A percentile compares a stretch with the other conserved stretches of the same genome.
Evolutionary conservation across 2,797 vertebrate species (phyloP).

Genomic region (Poecilia velifera): DNA sequence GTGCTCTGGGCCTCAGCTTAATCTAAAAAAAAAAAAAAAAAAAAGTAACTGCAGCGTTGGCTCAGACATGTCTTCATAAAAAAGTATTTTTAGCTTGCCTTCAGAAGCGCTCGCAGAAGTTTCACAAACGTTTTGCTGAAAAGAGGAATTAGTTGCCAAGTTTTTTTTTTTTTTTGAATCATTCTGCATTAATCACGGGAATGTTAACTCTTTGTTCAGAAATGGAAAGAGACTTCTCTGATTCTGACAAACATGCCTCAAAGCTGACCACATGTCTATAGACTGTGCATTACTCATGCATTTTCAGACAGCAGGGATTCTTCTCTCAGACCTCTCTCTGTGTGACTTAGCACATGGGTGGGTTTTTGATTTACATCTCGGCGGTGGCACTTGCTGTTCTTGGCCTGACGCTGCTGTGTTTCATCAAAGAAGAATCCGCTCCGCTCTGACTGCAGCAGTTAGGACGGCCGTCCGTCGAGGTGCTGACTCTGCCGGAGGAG

Average conservation of each 20-base stretch:
- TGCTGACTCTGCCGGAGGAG: slow-evolving; percentile 55
- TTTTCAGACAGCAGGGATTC: slow-evolving; percentile 85
- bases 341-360: slow-evolving; percentile 85
- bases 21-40: slow-evolving; percentile 35
- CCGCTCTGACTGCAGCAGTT: slow-evolving; percentile 69
- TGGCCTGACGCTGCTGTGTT: slow-evolving; percentile 80
- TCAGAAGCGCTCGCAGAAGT: slow-evolving; percentile 66
- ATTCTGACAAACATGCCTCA: slow-evolving; percentile 65
- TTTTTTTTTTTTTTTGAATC: slow-evolving; percentile 54
- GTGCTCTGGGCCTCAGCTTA: slow-evolving; percentile 67
- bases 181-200: slow-evolving; percentile 54
- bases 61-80: slow-evolving; percentile 74
- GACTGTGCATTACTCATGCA: slow-evolving; percentile 84
- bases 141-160: slow-evolving; percentile 61
- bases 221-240: slow-evolving; percentile 21
- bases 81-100: slow-evolving; percentile 79
- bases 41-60: slow-evolving; percentile 47
- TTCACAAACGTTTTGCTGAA: slow-evolving; percentile 55
- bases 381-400: slow-evolving; percentile 87
- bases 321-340: slow-evolving; percentile 81
- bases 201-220: slow-evolving; percentile 47
- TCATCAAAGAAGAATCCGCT: slow-evolving; percentile 88
- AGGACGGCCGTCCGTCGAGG: slow-evolving; percentile 66
- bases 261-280: slow-evolving; percentile 81
- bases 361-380: slow-evolving; percentile 86